Percentiles rank a stretch among this genome's conserved stretches.
Conservation (phyloP, 2,113 vertebrate species). For the Silurus meridionalis region DNA sequence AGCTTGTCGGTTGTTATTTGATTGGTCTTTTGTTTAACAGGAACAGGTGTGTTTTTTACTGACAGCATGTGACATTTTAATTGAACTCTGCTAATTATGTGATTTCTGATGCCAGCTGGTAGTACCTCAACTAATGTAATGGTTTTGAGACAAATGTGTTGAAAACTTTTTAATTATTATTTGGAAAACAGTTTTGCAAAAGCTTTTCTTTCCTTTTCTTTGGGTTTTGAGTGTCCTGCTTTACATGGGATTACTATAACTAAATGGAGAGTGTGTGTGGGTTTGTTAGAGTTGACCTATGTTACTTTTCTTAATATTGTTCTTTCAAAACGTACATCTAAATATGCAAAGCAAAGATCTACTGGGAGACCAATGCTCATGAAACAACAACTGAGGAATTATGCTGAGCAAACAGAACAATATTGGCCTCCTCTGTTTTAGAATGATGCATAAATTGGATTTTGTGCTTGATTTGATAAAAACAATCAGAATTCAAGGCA, state of each 20-base stretch:
- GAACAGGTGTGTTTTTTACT: neutral
- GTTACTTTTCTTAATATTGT: conserved; percentile 13
- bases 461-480: conserved; percentile 18
- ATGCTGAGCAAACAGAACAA: neutral
- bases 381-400: conserved; percentile 19
- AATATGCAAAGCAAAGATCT: neutral
- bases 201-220: neutral
- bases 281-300: neutral
- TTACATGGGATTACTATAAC: neutral
- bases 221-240: neutral
- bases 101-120: neutral
- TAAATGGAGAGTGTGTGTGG: neutral
- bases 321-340: neutral
- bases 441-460: conserved; percentile 29
- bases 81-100: neutral
- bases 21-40: neutral
- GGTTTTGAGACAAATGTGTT: neutral
- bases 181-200: neutral
- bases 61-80: neutral
- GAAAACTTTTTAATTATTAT: neutral
- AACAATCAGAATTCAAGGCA: neutral
- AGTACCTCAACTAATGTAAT: neutral
- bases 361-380: neutral
- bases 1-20: neutral
- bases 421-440: conserved; percentile 10